Percentiles rank a stretch among this genome's conserved stretches.
Conservation (phyloP, 2,113 vertebrate species). For the Galemys pyrenaicus region DNA sequence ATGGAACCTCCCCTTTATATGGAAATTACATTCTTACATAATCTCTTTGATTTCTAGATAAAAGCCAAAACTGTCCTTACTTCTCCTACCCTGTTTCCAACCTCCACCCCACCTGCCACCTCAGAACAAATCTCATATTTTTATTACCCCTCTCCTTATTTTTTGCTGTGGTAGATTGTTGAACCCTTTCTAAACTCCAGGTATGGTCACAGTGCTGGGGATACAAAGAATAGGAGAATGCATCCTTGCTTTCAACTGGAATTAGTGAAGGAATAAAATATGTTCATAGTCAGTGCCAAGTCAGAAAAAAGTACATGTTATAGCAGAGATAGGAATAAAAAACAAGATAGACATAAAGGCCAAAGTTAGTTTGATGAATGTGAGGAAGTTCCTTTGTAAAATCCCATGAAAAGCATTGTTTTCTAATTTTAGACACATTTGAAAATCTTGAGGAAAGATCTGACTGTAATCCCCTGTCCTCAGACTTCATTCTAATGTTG, state of each 20-base stretch:
- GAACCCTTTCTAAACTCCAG: neutral
- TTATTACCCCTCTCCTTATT: neutral
- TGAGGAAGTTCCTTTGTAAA: neutral
- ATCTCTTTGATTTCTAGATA: neutral
- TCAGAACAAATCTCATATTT: neutral
- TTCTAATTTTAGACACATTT: slow-evolving; percentile 30
- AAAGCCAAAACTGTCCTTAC: neutral
- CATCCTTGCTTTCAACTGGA: neutral
- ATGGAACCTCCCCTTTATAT: too few relatives aligned
- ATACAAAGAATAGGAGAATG: neutral
- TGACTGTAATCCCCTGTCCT: neutral
- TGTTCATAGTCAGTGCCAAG: neutral
- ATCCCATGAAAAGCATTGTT: neutral
- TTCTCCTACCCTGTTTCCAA: neutral
- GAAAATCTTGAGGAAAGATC: neutral
- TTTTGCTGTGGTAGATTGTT: neutral
- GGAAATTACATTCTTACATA: too few relatives aligned
- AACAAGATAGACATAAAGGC: neutral
- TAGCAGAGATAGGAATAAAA: neutral
- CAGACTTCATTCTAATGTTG: neutral
- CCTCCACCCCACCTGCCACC: too few relatives aligned
- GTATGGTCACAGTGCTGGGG: neutral
- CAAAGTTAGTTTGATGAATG: neutral
- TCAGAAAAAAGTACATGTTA: neutral
- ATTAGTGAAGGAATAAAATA: neutral